Evolutionary conservation across 2,797 vertebrate genomes (phyloP).

Genomic region (Eleutherodactylus coqui): DNA sequence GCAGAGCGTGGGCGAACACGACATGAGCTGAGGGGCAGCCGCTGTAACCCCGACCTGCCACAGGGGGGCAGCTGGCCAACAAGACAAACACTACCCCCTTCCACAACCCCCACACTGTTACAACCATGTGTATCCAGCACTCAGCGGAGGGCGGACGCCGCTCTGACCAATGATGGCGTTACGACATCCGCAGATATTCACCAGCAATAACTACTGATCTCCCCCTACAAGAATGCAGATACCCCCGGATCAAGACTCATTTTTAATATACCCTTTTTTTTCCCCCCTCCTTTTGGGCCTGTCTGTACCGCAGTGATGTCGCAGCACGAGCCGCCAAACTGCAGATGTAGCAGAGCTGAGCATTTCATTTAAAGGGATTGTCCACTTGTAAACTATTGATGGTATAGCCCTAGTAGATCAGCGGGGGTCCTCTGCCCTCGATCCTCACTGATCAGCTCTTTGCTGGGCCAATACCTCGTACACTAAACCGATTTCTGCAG

Average conservation of each 20-base stretch:
- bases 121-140: too few species aligned
- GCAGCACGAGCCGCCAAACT: not conserved
- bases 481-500: too few species aligned
- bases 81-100: not conserved
- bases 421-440: too few species aligned
- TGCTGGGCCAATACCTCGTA: too few species aligned
- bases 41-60: not conserved
- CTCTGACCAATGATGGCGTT: too few species aligned
- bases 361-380: fast-evolving
- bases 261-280: not conserved
- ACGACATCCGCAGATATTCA: not conserved
- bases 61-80: too few species aligned
- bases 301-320: too few species aligned
- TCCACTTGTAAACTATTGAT: too few species aligned
- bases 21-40: conserved; percentile 73
- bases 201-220: not conserved
- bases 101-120: not conserved
- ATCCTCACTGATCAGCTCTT: too few species aligned
- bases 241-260: not conserved
- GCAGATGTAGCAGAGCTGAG: not conserved
- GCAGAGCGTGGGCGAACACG: conserved; percentile 84
- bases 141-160: too few species aligned
- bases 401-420: too few species aligned
- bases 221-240: not conserved
- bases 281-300: not conserved